A percentile compares a stretch with the other conserved stretches of the same genome.
Evolutionary conservation across 2,888 invertebrate genomes (phyloP).

Genomic region (Parnassius mnemosyne): DNA sequence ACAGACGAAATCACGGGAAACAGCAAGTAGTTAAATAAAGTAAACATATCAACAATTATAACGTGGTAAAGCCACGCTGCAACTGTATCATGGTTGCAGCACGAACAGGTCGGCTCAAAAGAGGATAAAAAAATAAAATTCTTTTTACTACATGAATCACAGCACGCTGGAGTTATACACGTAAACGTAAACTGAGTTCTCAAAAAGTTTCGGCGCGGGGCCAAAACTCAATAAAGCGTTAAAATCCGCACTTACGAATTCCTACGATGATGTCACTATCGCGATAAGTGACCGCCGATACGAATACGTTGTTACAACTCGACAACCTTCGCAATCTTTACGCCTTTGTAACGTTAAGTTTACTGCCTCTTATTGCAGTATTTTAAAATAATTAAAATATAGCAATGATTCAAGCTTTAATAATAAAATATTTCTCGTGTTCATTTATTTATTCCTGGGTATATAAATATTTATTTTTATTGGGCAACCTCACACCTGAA

Average conservation of each 20-base stretch:
- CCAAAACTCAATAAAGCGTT: slow-evolving; percentile 36
- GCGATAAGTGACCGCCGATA: slow-evolving; percentile 24
- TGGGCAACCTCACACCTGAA: not conserved
- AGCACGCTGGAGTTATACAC: not conserved
- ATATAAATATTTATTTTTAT: not conserved
- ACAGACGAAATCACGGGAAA: no score
- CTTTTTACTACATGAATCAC: no score
- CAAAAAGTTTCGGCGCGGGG: slow-evolving; percentile 30
- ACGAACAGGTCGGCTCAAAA: no score
- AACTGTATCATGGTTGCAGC: no score
- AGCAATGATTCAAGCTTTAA: not conserved
- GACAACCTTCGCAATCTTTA: slow-evolving; percentile 13
- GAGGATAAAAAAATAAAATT: no score
- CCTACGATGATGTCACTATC: slow-evolving; percentile 49
- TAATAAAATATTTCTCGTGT: not conserved
- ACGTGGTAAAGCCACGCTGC: no score
- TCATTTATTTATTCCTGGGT: not conserved
- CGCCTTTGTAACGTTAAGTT: not conserved
- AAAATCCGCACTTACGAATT: slow-evolving; percentile 45
- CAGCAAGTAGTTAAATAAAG: no score
- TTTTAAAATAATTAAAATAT: slow-evolving; percentile 1
- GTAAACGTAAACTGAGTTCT: slow-evolving; percentile 12
- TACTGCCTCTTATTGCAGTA: not conserved
- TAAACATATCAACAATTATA: no score
- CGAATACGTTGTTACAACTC: slow-evolving; percentile 7